Conservation (phyloP, 2,888 invertebrate genomes). For the Mythimna pallens region DNA sequence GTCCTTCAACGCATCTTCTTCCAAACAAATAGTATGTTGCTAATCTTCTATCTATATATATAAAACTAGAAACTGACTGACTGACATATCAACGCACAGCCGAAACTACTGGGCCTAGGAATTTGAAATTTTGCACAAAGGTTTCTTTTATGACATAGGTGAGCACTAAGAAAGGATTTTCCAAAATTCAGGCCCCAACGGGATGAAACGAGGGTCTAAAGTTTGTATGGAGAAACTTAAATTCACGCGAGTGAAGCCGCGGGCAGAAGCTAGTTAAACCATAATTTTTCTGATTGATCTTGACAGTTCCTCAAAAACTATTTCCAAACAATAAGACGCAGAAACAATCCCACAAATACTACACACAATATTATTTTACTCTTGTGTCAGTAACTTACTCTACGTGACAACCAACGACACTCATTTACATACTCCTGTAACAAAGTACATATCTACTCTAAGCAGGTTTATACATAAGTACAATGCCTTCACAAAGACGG, state of each 20-base stretch:
- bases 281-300: background rate
- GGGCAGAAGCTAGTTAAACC: no score
- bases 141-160: no score
- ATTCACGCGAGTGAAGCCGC: no score
- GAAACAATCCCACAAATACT: slow-evolving; percentile 7
- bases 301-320: background rate
- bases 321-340: background rate
- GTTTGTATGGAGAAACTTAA: no score
- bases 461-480: slow-evolving; percentile 22
- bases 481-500: slow-evolving; percentile 38
- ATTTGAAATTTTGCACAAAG: no score
- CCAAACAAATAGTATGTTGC: background rate
- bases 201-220: no score
- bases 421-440: slow-evolving; percentile 20
- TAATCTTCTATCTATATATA: no score
- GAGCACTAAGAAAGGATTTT: no score
- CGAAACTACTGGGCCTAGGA: no score
- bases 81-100: no score
- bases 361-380: slow-evolving; percentile 17
- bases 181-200: no score
- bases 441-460: background rate
- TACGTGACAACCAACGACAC: slow-evolving; percentile 42
- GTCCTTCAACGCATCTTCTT: background rate
- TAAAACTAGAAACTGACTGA: no score
- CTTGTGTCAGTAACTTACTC: slow-evolving; percentile 30